A percentile compares a stretch with the other conserved stretches of the same genome.
Conservation (phyloP, 2,888 invertebrate species). For the Tetropium fuscum region DNA sequence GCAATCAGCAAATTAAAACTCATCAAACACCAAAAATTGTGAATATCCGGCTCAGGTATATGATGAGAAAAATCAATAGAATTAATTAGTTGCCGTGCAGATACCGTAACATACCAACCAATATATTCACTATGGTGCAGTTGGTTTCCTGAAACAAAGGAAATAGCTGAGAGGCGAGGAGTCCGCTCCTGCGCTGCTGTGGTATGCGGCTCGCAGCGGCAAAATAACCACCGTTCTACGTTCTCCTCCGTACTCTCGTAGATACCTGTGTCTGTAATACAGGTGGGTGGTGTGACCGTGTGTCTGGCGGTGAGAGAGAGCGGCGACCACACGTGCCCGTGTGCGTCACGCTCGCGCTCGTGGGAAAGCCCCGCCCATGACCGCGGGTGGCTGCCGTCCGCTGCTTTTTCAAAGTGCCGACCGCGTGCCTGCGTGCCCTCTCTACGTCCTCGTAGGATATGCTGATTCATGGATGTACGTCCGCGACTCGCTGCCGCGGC, state of each 20-base stretch:
- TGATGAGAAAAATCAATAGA: too few species aligned
- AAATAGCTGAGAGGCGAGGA: constrained; percentile 10
- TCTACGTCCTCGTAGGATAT: constrained; percentile 32
- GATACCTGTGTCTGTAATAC: constrained; percentile 36
- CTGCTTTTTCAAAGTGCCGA: constrained; percentile 44
- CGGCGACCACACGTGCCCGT: constrained; percentile 65
- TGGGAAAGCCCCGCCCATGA: constrained; percentile 63
- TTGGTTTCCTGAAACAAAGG: not conserved
- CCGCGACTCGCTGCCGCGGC: constrained; percentile 34
- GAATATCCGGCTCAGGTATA: too few species aligned
- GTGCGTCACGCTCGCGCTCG: constrained; percentile 63
- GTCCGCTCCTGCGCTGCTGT: constrained; percentile 33
- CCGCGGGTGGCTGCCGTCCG: constrained; percentile 58
- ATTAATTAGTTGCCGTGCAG: too few species aligned
- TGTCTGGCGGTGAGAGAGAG: constrained; percentile 40
- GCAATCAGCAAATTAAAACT: too few species aligned
- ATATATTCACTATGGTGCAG: too few species aligned
- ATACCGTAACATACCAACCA: too few species aligned
- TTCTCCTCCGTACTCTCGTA: constrained; percentile 30
- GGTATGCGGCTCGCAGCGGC: constrained; percentile 41
- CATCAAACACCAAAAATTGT: too few species aligned
- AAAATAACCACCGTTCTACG: constrained; percentile 35
- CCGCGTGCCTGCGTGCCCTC: constrained; percentile 43
- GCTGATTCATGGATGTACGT: constrained; percentile 46
- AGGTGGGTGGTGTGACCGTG: constrained; percentile 47